Evolutionary conservation across 2,888 invertebrate species (phyloP), one percentile per base, ranked within the genome.

Genomic region (Belgica antarctica): DNA sequence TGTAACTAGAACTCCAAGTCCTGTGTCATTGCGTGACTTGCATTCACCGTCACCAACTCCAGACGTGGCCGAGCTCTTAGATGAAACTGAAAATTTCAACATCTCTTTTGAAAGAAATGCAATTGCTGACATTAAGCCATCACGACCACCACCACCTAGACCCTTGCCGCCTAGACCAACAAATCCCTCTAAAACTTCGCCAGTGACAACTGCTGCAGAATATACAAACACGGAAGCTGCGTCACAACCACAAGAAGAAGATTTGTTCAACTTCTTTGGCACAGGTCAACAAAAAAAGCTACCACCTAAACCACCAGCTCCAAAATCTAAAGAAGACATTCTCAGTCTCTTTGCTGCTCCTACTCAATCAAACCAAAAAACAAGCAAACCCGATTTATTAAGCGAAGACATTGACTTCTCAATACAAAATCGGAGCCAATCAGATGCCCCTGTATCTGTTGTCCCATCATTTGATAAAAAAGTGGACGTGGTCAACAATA

Each of bases 21-120:
- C 94, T 0, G 89, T 92, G 0, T 88, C 92, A 8, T 89, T 90
- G 82, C 82, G 89, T 47, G 90, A 90, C 74, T 82, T 90, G 8
- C 91, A 92, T 77, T 91, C 92, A 0, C 92, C 93, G 0, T 90
- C 92, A 75, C 93, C 92, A 1, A 92, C 92, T 0, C 91, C 87
- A 0, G 87, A 87, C 73, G 82, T 82, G 1, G 86, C 84, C 5
- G 87, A 87, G 77, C 78, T 87, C 10, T 81, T 87, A 25, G 87
- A 90, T 79, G 83, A 88, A 72, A 80, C 85, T 10, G 84, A 83
- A 71, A 73, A 72, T 7, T 47, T 47, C 12, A n/a, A n/a, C n/a
- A n/a, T n/a, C n/a, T n/a, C n/a, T n/a, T n/a, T n/a, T n/a, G n/a
- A n/a, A n/a, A n/a, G n/a, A n/a, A n/a, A n/a, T n/a, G 69, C 61